Evolutionary conservation across 2,797 vertebrate genomes (phyloP), one percentile per base, ranked within the genome.

Genomic region (Pipistrellus nathusii): DNA sequence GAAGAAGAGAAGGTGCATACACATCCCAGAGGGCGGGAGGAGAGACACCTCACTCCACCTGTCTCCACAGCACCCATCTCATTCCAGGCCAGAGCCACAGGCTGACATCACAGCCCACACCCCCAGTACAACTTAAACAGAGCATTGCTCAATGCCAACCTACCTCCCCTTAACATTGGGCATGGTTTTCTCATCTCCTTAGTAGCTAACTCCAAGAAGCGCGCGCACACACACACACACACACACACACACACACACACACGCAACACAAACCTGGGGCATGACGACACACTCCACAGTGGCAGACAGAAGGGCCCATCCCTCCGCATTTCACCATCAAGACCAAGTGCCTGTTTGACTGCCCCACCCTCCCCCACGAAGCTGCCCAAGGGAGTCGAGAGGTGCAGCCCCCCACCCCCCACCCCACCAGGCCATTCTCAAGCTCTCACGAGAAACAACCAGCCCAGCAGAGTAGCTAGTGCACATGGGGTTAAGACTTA

Each of bases 121-220:
- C 93, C 97, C 94, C 72, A 51, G 66, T 30, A 10, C 23, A 91
- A 80, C 90, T 69, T 81, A 91, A 80, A 93, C 38, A 35, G 30
- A 41, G 80, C 93, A 18, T 85, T 96, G 66, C 11, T 82, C 91
- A 93, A 90, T 9, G 9, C 53, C 90, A 85, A 48, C 88, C 66
- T 88, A 83, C 97, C 97, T 97, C 62, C 92, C 14, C 85, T 32
- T 59, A 62, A 82, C 71, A 90, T 14, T 55, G 76, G 76, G 80
- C 75, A 51, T 5, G 6, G 32, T 86, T 85, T 94, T 88, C 51
- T 93, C 96, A 84, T 87, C 95, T 81, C 93, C 97, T 88, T 78
- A 85, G 98, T 14, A 95, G 90, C 95, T 53, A 86, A 66, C 62
- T 71, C 17, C 48, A 15, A 87, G 95, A 94, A 44, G 96, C 76